These are phyloP conservation scores for Setipinna tenuifilis DNA, from an alignment of 2,797 vertebrate species.

Conservation along the genomic window DNA sequence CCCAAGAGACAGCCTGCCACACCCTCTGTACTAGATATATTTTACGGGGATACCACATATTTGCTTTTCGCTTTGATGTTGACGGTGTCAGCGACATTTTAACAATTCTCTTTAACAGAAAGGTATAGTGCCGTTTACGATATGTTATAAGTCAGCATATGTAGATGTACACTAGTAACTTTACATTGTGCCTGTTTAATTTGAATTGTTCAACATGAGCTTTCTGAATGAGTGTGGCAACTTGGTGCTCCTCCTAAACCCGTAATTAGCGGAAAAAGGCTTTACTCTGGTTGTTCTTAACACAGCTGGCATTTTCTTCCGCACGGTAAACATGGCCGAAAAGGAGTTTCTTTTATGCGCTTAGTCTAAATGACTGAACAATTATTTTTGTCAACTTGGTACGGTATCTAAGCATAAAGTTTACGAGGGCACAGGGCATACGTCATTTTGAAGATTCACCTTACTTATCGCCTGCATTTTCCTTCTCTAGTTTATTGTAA, in stretches of 20 bases:
- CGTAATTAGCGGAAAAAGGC: background rate
- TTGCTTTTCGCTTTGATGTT: background rate
- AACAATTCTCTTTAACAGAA: background rate
- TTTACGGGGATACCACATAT: background rate
- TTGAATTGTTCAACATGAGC: background rate
- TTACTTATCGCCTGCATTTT: no score
- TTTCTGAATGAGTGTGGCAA: background rate
- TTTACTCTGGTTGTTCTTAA: no score
- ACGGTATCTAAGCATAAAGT: no score
- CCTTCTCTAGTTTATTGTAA: no score
- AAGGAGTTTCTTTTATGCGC: no score
- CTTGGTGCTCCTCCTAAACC: background rate
- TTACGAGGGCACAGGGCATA: no score
- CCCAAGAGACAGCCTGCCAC: conserved; percentile 4
- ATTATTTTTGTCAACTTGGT: no score
- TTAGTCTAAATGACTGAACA: no score
- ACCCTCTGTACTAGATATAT: conserved; percentile 32
- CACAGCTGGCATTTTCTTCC: no score
- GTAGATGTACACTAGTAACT: no score
- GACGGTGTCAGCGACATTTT: background rate
- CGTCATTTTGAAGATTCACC: no score
- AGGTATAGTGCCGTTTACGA: background rate
- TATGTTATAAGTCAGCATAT: background rate
- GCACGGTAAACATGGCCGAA: no score
- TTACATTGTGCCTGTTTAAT: background rate